Conservation (phyloP, 2,797 vertebrate species). For the Clarias pachynema region DNA sequence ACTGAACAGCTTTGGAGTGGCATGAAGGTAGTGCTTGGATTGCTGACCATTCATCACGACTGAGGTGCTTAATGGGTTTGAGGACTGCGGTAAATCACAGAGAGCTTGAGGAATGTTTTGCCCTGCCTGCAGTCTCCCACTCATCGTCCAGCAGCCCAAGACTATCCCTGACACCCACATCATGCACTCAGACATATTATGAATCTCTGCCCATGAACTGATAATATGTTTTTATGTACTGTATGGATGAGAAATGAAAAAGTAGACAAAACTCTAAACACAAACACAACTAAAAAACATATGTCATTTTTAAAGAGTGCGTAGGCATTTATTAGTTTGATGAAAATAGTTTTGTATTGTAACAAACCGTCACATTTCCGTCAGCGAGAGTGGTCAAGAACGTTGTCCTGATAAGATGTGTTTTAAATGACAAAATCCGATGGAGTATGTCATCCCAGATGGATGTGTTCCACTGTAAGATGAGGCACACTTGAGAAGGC, state of each 20-base stretch:
- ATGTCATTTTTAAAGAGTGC: background rate
- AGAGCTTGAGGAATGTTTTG: conserved; percentile 32
- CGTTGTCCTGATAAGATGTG: conserved; percentile 16
- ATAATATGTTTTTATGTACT: conserved; percentile 27
- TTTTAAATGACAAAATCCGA: conserved; percentile 41
- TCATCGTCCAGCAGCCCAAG: conserved; percentile 38
- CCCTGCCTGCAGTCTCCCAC: conserved; percentile 31
- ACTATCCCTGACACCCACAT: conserved; percentile 43
- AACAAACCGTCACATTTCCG: background rate
- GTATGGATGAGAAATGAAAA: background rate
- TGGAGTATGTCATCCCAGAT: conserved; percentile 46
- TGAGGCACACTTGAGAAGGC: conserved; percentile 38
- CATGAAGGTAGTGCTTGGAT: conserved; percentile 34
- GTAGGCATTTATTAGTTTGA: background rate
- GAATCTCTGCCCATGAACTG: conserved; percentile 33
- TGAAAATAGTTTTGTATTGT: background rate
- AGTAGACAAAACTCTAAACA: conserved; percentile 14
- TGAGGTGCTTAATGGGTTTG: conserved; percentile 39
- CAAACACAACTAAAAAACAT: background rate
- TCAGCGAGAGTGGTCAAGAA: background rate
- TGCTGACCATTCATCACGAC: conserved; percentile 46
- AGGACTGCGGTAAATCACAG: conserved; percentile 50
- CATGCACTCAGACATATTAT: conserved; percentile 40
- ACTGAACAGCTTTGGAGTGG: conserved; percentile 31
- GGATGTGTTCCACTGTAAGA: conserved; percentile 49